These are phyloP conservation scores for Brenthis hecate DNA, from an alignment of 2,888 invertebrate species.

Conservation along the genomic window DNA sequence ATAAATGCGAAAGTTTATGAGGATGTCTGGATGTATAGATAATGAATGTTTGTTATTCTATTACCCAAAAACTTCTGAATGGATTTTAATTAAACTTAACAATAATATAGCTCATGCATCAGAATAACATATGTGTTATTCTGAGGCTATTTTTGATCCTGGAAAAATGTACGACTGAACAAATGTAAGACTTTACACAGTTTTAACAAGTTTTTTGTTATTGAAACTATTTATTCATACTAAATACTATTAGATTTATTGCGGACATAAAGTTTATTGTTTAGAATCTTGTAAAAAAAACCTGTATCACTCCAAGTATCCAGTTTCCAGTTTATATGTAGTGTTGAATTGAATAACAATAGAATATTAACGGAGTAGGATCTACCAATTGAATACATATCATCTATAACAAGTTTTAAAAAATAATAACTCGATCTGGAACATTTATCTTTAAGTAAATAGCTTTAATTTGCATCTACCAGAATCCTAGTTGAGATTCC, in stretches of 20 bases:
- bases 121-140: too few species aligned
- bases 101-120: too few species aligned
- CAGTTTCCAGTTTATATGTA: constrained; percentile 3
- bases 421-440: constrained; percentile 1
- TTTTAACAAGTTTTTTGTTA: not conserved
- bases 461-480: not conserved
- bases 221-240: not conserved
- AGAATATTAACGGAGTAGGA: constrained; percentile 24
- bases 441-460: not conserved
- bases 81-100: too few species aligned
- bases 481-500: not conserved
- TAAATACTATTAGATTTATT: constrained; percentile 22
- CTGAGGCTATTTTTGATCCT: too few species aligned
- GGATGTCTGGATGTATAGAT: too few species aligned
- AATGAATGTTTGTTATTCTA: too few species aligned
- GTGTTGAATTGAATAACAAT: constrained; percentile 16
- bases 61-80: too few species aligned
- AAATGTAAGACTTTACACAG: not conserved
- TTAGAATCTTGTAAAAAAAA: constrained; percentile 20
- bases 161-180: too few species aligned
- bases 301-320: not conserved
- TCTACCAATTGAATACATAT: constrained; percentile 12
- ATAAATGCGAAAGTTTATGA: too few species aligned
- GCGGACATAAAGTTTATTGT: constrained; percentile 22
- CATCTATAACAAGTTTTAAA: not conserved